These are phyloP conservation scores for Orchestia grillus DNA, from an alignment of 1,140 invertebrate genomes.

Conservation along the genomic window DNA sequence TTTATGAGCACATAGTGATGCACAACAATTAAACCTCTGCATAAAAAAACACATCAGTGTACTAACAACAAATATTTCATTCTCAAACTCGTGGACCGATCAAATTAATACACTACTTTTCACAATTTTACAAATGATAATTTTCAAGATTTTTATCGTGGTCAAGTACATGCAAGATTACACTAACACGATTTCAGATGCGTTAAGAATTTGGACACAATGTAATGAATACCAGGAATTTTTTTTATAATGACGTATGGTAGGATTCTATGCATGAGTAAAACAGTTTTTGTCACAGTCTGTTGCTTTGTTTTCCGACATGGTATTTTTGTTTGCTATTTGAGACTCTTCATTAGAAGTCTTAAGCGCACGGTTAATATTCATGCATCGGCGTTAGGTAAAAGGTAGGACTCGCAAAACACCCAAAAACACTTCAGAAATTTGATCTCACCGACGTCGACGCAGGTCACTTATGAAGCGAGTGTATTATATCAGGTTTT, in stretches of 20 bases:
- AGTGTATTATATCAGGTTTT: neutral
- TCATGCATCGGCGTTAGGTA: neutral
- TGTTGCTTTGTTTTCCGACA: neutral
- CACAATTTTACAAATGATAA: no score
- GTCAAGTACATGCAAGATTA: no score
- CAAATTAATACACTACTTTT: no score
- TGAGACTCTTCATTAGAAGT: neutral
- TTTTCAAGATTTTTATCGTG: no score
- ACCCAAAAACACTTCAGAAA: neutral
- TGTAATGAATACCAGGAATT: neutral
- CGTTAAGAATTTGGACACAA: neutral
- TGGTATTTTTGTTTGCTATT: neutral
- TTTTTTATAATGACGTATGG: no score
- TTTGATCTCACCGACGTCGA: neutral
- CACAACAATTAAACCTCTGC: no score
- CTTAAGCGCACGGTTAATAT: neutral
- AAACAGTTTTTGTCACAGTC: neutral
- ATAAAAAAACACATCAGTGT: no score
- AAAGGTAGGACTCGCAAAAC: neutral
- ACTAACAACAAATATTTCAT: no score
- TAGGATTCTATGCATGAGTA: neutral
- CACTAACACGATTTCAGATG: no score
- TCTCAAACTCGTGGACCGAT: no score
- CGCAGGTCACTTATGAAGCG: neutral
- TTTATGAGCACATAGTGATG: no score